Evolutionary conservation across 1,140 invertebrate species (phyloP).

Genomic region (Phortica variegata): DNA sequence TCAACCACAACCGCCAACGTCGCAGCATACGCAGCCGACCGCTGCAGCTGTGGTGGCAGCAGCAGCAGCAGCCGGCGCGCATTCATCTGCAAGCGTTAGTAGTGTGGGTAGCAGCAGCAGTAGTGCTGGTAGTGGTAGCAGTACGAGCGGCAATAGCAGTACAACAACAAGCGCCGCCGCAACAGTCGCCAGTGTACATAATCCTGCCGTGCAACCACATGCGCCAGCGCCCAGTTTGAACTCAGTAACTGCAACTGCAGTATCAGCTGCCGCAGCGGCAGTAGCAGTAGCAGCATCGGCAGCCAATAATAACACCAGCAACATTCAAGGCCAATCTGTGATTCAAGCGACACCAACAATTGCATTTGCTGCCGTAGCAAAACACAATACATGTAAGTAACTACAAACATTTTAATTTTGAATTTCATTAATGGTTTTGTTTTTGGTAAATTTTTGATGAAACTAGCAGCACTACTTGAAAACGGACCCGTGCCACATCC

Average conservation of each 20-base stretch:
- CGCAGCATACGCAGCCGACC: slow-evolving; percentile 27
- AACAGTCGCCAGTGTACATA: slow-evolving; percentile 30
- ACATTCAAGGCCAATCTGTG: slow-evolving; percentile 56
- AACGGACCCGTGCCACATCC: slow-evolving; percentile 44
- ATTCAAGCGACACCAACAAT: slow-evolving; percentile 56
- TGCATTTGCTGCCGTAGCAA: slow-evolving; percentile 57
- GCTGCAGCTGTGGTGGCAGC: slow-evolving; percentile 32
- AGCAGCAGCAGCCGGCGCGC: slow-evolving; percentile 3
- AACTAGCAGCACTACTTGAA: slow-evolving; percentile 49
- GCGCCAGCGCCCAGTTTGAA: slow-evolving; percentile 42
- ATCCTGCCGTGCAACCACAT: slow-evolving; percentile 45
- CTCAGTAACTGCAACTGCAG: slow-evolving; percentile 13
- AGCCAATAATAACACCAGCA: slow-evolving; percentile 24
- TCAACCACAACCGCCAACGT: slow-evolving; percentile 23
- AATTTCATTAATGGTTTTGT: slow-evolving; percentile 2
- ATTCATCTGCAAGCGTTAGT: too few species aligned
- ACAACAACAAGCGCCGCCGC: slow-evolving; percentile 10
- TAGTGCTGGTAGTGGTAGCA: slow-evolving; percentile 23
- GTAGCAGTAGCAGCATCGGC: slow-evolving; percentile 4
- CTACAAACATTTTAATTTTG: not conserved
- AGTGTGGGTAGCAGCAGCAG: not conserved
- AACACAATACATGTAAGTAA: slow-evolving; percentile 56
- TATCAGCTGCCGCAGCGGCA: slow-evolving; percentile 12
- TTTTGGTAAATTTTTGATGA: too few species aligned
- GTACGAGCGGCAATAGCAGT: slow-evolving; percentile 18